Percentiles rank a stretch among this genome's conserved stretches.
Conservation (phyloP, 2,888 invertebrate genomes). For the Ochropleura plecta region DNA sequence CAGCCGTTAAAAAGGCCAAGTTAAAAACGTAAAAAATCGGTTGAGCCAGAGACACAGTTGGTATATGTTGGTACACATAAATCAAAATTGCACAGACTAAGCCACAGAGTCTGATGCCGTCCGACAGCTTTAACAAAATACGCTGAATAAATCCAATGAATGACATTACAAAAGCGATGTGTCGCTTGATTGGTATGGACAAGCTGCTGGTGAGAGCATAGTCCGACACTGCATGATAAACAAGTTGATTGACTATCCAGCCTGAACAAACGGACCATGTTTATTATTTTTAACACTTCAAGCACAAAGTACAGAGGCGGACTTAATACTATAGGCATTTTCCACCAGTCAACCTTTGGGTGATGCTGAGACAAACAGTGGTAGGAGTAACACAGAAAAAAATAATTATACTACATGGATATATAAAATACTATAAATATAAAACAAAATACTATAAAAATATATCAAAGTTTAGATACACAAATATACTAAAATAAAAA, state of each 20-base stretch:
- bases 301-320: too few relatives aligned
- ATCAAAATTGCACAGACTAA: slow-evolving; percentile 9
- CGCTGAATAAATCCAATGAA: slow-evolving; percentile 25
- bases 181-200: slow-evolving; percentile 71
- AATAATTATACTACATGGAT: too few relatives aligned
- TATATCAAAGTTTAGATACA: too few relatives aligned
- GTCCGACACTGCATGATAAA: slow-evolving; percentile 68
- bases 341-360: too few relatives aligned
- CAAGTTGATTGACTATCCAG: slow-evolving; percentile 43
- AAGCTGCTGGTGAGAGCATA: slow-evolving; percentile 74
- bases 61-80: neutral
- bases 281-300: too few relatives aligned
- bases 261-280: slow-evolving; percentile 6
- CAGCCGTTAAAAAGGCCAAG: too few relatives aligned
- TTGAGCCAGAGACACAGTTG: neutral
- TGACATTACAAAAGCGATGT: slow-evolving; percentile 49
- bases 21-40: neutral
- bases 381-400: too few relatives aligned
- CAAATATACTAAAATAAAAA: too few relatives aligned
- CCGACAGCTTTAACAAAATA: slow-evolving; percentile 33
- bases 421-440: too few relatives aligned
- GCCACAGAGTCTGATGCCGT: slow-evolving; percentile 24
- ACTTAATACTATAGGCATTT: too few relatives aligned
- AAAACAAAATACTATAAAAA: too few relatives aligned
- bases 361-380: too few relatives aligned